These are phyloP conservation scores for Pelmatolapia mariae DNA, from an alignment of 2,113 vertebrate species.

Conservation along the genomic window DNA sequence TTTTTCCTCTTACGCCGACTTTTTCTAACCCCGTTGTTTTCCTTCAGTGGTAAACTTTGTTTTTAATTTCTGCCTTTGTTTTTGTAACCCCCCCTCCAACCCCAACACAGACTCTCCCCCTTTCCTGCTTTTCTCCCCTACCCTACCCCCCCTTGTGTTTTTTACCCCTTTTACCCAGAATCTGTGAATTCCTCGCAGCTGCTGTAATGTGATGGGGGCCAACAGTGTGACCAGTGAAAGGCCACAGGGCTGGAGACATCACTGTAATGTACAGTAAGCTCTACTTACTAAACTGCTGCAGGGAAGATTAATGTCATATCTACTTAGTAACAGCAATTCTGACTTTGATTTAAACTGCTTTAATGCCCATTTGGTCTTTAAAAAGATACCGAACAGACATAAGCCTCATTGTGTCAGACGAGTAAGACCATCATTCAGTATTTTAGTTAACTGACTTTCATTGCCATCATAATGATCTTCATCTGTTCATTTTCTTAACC, in stretches of 20 bases:
- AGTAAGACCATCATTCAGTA: not conserved
- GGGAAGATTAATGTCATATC: conserved; percentile 47
- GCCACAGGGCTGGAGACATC: conserved; percentile 59
- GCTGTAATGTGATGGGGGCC: conserved; percentile 61
- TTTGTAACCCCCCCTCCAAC: conserved; percentile 62
- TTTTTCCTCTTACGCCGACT: conserved; percentile 27
- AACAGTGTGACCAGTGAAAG: conserved; percentile 42
- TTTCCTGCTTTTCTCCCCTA: not conserved
- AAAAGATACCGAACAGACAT: not conserved
- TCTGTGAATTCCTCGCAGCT: conserved; percentile 61
- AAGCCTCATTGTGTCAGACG: not conserved
- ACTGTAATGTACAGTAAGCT: conserved; percentile 60
- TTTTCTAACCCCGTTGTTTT: conserved; percentile 57
- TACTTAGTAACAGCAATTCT: conserved; percentile 2
- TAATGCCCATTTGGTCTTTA: not conserved
- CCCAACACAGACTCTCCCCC: conserved; percentile 35
- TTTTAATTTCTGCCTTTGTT: conserved; percentile 70
- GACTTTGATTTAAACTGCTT: conserved; percentile 9
- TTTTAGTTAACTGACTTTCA: not conserved
- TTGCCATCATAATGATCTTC: not conserved
- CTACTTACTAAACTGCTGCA: conserved; percentile 39
- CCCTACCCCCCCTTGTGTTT: conserved; percentile 5
- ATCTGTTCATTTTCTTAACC: not conserved
- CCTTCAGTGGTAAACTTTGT: conserved; percentile 70
- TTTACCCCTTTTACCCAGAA: conserved; percentile 50